Conservation (phyloP, 2,888 invertebrate species). For the Diachrysia chrysitis region DNA sequence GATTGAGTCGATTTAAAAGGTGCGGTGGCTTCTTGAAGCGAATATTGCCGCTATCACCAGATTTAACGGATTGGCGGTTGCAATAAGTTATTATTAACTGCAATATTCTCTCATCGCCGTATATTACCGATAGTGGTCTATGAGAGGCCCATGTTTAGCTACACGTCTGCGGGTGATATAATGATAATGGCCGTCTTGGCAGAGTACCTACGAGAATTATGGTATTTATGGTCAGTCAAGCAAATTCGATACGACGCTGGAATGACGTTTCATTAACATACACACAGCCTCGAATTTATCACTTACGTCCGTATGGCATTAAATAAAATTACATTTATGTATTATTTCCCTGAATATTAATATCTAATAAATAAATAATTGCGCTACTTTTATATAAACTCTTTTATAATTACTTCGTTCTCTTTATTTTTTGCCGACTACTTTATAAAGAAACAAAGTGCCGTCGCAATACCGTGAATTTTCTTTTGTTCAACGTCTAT, state of each 20-base stretch:
- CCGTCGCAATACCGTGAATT: not conserved
- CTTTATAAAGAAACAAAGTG: constrained; percentile 7
- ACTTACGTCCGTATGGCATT: not conserved
- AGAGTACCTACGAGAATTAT: not conserved
- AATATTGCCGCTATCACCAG: not conserved
- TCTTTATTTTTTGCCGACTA: not conserved
- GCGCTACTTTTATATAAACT: not conserved
- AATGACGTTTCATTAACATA: constrained; percentile 3
- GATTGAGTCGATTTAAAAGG: constrained; percentile 59
- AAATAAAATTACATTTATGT: not conserved
- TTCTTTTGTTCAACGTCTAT: constrained; percentile 42
- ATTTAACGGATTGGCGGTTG: constrained; percentile 2
- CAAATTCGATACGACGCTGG: not conserved
- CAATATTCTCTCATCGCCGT: constrained; percentile 6
- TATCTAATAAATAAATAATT: too few relatives aligned
- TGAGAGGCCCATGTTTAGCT: constrained; percentile 9
- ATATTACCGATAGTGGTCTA: constrained; percentile 7
- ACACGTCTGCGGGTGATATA: constrained; percentile 6
- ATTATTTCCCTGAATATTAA: too few relatives aligned
- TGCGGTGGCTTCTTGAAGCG: constrained; percentile 8
- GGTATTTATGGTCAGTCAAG: not conserved
- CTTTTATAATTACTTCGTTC: not conserved
- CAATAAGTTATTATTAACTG: constrained; percentile 4
- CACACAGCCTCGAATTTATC: not conserved
- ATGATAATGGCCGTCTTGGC: constrained; percentile 9